A percentile compares a stretch with the other conserved stretches of the same genome.
These are phyloP conservation scores for Colletes collaris DNA, from an alignment of 2,888 invertebrate species.

Conservation along the genomic window DNA sequence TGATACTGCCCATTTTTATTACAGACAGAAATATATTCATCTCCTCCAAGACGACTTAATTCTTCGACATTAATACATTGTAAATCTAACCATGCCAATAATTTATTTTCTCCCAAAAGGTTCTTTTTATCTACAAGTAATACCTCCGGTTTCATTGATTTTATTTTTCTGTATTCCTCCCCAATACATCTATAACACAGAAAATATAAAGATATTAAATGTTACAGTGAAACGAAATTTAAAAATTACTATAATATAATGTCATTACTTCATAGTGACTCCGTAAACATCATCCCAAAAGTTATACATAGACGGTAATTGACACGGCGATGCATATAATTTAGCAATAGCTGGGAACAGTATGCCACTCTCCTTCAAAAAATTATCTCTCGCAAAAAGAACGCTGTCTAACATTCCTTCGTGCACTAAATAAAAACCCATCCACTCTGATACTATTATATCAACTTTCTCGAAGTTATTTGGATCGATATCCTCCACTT, in stretches of 20 bases:
- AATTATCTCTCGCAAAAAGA: conserved; percentile 91
- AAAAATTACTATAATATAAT: not conserved
- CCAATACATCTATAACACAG: conserved; percentile 83
- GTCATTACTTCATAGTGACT: conserved; percentile 87
- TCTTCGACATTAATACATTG: conserved; percentile 86
- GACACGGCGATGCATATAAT: conserved; percentile 86
- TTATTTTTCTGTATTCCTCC: conserved; percentile 86
- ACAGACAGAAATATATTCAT: conserved; percentile 84
- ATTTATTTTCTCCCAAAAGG: conserved; percentile 87
- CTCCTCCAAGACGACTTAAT: conserved; percentile 85
- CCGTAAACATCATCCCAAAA: conserved; percentile 93
- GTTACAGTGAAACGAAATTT: not conserved
- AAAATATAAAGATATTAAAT: not conserved
- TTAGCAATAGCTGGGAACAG: conserved; percentile 91
- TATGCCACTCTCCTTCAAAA: conserved; percentile 88
- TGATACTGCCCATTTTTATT: conserved; percentile 87
- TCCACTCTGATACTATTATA: conserved; percentile 98
- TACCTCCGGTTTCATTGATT: conserved; percentile 88
- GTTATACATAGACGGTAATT: conserved; percentile 87
- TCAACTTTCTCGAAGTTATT: conserved; percentile 89
- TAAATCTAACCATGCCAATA: conserved; percentile 88
- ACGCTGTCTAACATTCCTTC: conserved; percentile 98
- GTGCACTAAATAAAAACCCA: conserved; percentile 97
- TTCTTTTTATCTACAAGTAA: conserved; percentile 85
- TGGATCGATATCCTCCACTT: conserved; percentile 90